Evolutionary conservation across 2,888 invertebrate species (phyloP).

Genomic region (Dicyrtoma fusca): DNA sequence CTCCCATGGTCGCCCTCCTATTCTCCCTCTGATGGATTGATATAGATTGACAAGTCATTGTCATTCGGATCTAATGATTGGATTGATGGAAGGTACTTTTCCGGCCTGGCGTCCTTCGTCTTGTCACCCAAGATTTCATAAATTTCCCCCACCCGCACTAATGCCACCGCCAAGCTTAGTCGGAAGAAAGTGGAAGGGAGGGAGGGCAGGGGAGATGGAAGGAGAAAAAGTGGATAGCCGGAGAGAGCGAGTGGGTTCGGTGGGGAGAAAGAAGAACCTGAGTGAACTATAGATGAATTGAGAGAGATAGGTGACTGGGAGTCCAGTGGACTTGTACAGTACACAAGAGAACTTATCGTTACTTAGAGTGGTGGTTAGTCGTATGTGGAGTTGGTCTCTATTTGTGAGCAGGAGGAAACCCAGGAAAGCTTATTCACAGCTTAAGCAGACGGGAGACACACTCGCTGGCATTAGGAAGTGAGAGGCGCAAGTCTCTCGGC

Average conservation of each 20-base stretch:
- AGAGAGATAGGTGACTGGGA: too few species aligned
- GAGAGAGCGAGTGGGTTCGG: background rate
- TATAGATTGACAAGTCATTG: slow-evolving; percentile 39
- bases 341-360: too few species aligned
- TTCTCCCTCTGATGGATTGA: slow-evolving; percentile 31
- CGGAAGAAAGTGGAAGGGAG: background rate
- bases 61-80: slow-evolving; percentile 35
- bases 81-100: slow-evolving; percentile 31
- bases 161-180: background rate
- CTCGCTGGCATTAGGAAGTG: too few species aligned
- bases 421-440: too few species aligned
- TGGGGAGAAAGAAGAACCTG: background rate
- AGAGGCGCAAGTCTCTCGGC: slow-evolving; percentile 23
- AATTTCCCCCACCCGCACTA: background rate
- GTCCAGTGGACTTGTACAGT: too few species aligned
- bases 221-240: background rate
- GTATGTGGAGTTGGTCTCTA: too few species aligned
- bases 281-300: background rate
- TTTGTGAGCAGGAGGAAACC: too few species aligned
- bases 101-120: slow-evolving; percentile 15
- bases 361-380: too few species aligned
- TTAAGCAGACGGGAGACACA: too few species aligned
- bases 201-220: background rate
- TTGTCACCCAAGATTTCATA: slow-evolving; percentile 19
- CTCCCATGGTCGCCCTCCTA: background rate